Conservation (phyloP, 2,113 vertebrate genomes). For the Tyto alba region DNA sequence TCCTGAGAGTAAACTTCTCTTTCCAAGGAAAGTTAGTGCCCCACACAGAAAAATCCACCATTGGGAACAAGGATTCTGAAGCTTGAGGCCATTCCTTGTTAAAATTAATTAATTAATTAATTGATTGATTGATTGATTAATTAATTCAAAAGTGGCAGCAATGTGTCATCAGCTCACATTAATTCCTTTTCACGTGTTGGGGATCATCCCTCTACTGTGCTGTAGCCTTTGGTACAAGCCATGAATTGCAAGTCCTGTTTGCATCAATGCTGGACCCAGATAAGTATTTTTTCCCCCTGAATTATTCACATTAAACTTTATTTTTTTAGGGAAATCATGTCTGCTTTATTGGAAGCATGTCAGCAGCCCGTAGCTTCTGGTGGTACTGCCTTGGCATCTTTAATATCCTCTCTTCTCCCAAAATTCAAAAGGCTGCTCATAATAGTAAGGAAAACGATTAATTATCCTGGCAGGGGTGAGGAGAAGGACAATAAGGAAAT, state of each 20-base stretch:
- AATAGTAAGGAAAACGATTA: background rate
- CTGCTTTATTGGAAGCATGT: background rate
- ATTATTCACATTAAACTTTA: background rate
- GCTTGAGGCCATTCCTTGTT: background rate
- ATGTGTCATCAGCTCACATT: background rate
- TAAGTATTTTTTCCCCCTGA: background rate
- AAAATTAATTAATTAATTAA: background rate
- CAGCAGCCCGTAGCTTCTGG: background rate
- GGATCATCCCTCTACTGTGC: background rate
- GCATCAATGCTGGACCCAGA: background rate
- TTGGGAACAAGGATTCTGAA: background rate
- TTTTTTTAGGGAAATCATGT: background rate
- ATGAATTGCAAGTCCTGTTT: background rate
- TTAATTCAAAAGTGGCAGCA: background rate
- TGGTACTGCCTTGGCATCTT: background rate
- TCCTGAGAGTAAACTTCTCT: background rate
- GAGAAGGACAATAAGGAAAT: slow-evolving; percentile 8
- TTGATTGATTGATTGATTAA: too few relatives aligned
- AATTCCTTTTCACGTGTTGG: background rate
- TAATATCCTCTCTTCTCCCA: background rate
- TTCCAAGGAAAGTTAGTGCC: background rate
- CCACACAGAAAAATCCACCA: background rate
- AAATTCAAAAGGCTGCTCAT: background rate
- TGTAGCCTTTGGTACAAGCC: background rate
- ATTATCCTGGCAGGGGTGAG: background rate